Evolutionary conservation across 2,797 vertebrate genomes (phyloP), one percentile per base, ranked within the genome.

Genomic region (Lindbergichthys nudifrons): DNA sequence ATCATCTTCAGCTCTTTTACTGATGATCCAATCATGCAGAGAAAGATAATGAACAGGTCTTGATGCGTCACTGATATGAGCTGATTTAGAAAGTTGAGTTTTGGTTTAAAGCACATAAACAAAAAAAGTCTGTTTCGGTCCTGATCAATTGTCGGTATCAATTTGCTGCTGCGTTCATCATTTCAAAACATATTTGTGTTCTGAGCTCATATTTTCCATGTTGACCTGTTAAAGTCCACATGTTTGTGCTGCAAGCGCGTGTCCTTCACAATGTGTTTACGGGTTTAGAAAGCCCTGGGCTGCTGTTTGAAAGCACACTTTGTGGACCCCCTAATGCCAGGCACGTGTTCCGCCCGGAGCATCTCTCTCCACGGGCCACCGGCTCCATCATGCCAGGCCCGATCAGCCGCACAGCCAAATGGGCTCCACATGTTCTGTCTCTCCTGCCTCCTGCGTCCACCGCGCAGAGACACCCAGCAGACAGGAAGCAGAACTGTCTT

Each of bases 141-240:
- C 73, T 1, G 58, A 85, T 87, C 73, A 58, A 3, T 73, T 63
- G 65, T 86, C 59, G 43, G 67, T 69, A 58, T 83, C 32, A 10
- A 16, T 65, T 68, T 30, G 46, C 65, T 68, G 74, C 57, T 23
- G 43, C 67, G 39, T 57, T 81, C 79, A 75, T 73, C 74, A 50
- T 85, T 82, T 80, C 67, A 60, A 72, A 36, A 9, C 80, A 70
- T 92, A 54, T 85, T 87, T 92, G 51, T 69, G 50, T 50, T 54
- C 62, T 89, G 85, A 93, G 90, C 88, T 93, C 85, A 92, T 73
- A 84, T 92, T 92, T 93, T 94, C 92, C 92, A 61, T 72, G 53
- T 68, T 69, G 77, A 87, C 83, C 82, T 64, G 76, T 85, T 84
- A 81, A 85, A 79, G 68, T 81, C 32, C 84, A 80, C 69, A 77